phyloP scores from a whole-genome alignment of 1,140 invertebrate genomes.

The Drosophila grimshawi region DNA sequence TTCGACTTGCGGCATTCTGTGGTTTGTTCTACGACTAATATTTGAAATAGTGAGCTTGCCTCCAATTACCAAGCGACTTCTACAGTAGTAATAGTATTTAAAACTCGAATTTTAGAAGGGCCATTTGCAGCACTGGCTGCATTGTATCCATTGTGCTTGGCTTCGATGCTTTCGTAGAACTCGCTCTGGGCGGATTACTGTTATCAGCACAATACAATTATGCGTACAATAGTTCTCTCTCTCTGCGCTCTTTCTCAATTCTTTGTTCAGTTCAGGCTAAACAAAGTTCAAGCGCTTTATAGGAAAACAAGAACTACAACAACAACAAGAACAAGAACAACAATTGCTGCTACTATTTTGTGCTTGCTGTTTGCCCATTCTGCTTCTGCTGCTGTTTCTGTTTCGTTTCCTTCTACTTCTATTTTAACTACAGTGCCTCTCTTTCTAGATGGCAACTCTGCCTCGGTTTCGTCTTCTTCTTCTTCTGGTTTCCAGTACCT shows the following conservation, averaged over 20 bases:
- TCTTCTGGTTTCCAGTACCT: constrained; percentile 37
- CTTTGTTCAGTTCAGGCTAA: constrained; percentile 19
- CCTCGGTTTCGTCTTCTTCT: not conserved
- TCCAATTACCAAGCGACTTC: no score
- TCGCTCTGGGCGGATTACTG: constrained; percentile 33
- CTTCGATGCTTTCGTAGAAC: constrained; percentile 12
- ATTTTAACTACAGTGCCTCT: constrained; percentile 1
- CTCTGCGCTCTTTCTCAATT: constrained; percentile 2
- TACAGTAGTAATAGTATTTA: no score
- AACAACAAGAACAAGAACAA: not conserved
- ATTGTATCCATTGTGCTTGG: not conserved
- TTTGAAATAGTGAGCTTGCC: no score
- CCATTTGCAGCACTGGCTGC: not conserved
- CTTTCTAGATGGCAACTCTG: not conserved
- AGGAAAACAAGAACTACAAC: constrained; percentile 10
- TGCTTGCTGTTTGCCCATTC: constrained; percentile 18
- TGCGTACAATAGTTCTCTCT: constrained; percentile 1
- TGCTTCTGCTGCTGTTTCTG: constrained; percentile 10
- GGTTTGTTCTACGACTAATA: no score
- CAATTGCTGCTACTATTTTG: not conserved
- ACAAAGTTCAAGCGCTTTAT: constrained; percentile 47
- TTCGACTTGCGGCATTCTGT: no score
- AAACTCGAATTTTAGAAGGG: no score
- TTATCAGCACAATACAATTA: constrained; percentile 39
- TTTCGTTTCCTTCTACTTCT: constrained; percentile 8